Evolutionary conservation across 2,888 invertebrate species (phyloP).

Genomic region (Ellobium chinense): DNA sequence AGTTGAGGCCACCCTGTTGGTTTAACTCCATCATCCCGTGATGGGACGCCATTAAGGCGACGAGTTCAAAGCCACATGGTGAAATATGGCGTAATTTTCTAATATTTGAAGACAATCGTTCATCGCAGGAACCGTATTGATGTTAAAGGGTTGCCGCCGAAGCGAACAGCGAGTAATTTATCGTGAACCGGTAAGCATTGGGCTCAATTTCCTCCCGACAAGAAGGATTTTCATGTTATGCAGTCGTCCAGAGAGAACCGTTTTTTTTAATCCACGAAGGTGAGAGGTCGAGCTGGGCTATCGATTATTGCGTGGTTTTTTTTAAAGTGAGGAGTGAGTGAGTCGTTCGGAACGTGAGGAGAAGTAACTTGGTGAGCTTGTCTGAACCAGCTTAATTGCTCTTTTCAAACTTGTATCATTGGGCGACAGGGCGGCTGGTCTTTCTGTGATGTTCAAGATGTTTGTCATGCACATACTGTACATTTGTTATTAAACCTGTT

Average conservation of each 20-base stretch:
- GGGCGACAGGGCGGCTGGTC: too few species aligned
- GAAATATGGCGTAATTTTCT: slow-evolving; percentile 29
- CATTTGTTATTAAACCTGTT: too few species aligned
- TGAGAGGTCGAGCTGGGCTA: slow-evolving; percentile 10
- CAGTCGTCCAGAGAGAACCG: background rate
- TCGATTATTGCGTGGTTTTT: background rate
- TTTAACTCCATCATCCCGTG: background rate
- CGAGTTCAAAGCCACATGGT: slow-evolving; percentile 17
- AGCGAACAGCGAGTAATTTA: slow-evolving; percentile 27
- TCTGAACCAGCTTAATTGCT: too few species aligned
- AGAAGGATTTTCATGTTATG: slow-evolving; percentile 46
- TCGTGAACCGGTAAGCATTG: slow-evolving; percentile 21
- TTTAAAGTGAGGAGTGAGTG: background rate
- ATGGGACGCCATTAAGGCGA: background rate
- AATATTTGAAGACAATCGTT: slow-evolving; percentile 29
- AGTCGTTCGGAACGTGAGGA: too few species aligned
- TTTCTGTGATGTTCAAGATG: too few species aligned
- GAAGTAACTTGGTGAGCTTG: too few species aligned
- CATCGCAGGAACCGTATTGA: slow-evolving; percentile 29
- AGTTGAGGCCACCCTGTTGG: background rate
- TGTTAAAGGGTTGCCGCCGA: background rate
- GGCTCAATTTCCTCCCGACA: slow-evolving; percentile 37
- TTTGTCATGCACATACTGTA: too few species aligned
- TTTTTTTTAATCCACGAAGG: background rate
- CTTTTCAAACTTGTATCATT: too few species aligned